Evolutionary conservation across 2,113 vertebrate species (phyloP), one percentile per base, ranked within the genome.

Genomic region (Procavia capensis): DNA sequence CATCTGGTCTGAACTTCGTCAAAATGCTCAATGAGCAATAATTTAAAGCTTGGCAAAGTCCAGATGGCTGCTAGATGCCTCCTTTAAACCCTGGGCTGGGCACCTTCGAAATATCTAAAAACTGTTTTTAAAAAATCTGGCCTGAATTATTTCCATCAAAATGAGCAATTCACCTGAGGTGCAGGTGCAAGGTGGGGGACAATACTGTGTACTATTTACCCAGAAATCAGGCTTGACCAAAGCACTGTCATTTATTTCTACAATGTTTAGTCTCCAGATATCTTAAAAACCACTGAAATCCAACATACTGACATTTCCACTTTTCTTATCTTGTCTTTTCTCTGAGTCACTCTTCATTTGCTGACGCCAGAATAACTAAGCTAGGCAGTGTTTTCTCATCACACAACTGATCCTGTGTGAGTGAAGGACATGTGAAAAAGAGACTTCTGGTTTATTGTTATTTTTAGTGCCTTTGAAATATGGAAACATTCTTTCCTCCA

Each of bases 401-500:
- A 83, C 68, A 90, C 86, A 88, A 27, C 31, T 27, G 64, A 93
- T 89, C 68, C 54, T 94, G 57, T 78, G 36, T 79, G 79, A 89
- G 27, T 34, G n/a, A 79, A 36, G 54, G 16, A 86, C n/a, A 72
- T 17, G 86, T 34, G 78, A 89, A 96, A 88, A 47, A 20, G n/a
- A 34, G 61, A 84, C 31, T 54, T 93, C 93, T 95, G 70, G 50
- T 74, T 94, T 59, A 54, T 84, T 96, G 61, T 95, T 88, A 94
- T 59, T 79, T 92, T 83, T 81, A 96, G 57, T 89, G 47, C 90
- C 95, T 95, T 95, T 94, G 19, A 96, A 64, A 50, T 88, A 83
- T 47, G 90, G 79, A 76, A 91, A 94, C 84, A 93, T 34, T 93
- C 59, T 95, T 98, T 95, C 41, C 13, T 89, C 92, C 24, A 96